A percentile compares a stretch with the other conserved stretches of the same genome.
Evolutionary conservation across 1,140 invertebrate genomes (phyloP).

Genomic region (Bicyclus anynana): DNA sequence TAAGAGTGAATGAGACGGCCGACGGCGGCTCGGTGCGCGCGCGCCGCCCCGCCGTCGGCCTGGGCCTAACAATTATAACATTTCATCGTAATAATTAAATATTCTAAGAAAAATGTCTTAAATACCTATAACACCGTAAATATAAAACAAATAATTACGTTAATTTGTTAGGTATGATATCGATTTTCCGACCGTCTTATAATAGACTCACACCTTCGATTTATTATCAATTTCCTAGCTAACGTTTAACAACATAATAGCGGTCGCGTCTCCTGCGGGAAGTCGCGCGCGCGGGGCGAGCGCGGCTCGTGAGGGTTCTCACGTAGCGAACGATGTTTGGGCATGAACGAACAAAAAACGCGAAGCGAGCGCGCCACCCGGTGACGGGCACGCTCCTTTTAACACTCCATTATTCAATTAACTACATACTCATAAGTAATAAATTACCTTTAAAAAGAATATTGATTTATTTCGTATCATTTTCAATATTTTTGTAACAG

Average conservation of each 20-base stretch:
- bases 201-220: constrained; percentile 71
- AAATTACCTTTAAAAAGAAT: constrained; percentile 77
- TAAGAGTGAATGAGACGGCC: constrained; percentile 69
- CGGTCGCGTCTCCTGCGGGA: constrained; percentile 51
- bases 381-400: constrained; percentile 59
- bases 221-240: constrained; percentile 77
- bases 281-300: constrained; percentile 15
- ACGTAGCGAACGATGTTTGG: constrained; percentile 60
- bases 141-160: constrained; percentile 78
- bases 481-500: constrained; percentile 79
- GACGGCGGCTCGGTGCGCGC: constrained; percentile 51
- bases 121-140: constrained; percentile 77
- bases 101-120: constrained; percentile 77
- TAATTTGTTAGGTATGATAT: constrained; percentile 77
- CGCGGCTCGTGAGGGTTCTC: constrained; percentile 22
- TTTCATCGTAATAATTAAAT: constrained; percentile 75
- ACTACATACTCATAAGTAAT: constrained; percentile 76
- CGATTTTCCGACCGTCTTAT: constrained; percentile 71
- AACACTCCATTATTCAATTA: constrained; percentile 74
- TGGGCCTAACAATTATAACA: constrained; percentile 73
- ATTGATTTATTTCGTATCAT: constrained; percentile 77
- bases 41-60: constrained; percentile 59
- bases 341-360: constrained; percentile 67
- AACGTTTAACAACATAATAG: constrained; percentile 75
- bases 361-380: constrained; percentile 65